A percentile compares a stretch with the other conserved stretches of the same genome.
Evolutionary conservation across 2,888 invertebrate genomes (phyloP).

Genomic region (Phrixothrix hirtus): DNA sequence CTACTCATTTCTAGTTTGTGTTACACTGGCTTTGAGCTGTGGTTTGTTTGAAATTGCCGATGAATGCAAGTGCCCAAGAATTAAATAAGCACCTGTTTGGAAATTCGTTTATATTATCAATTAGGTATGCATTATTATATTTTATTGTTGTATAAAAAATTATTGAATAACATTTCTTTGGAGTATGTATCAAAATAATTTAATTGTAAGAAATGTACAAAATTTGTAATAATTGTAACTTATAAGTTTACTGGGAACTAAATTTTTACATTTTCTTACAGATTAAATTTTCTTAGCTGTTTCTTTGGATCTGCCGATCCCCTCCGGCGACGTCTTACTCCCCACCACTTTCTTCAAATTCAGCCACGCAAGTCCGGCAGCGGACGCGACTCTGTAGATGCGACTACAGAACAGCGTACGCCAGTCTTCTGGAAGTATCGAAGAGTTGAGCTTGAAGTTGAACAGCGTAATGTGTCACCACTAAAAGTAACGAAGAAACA

Average conservation of each 20-base stretch:
- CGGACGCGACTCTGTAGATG: slow-evolving; percentile 23
- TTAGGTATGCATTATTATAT: neutral
- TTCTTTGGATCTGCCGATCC: slow-evolving; percentile 44
- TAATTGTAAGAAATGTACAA: too few species aligned
- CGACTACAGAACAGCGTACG: slow-evolving; percentile 17
- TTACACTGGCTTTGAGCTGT: slow-evolving; percentile 15
- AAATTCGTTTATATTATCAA: neutral
- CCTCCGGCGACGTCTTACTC: slow-evolving; percentile 46
- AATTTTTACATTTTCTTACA: too few species aligned
- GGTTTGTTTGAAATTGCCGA: slow-evolving; percentile 3
- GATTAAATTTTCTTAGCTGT: slow-evolving; percentile 36
- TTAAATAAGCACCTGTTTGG: slow-evolving; percentile 1
- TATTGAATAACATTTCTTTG: too few species aligned
- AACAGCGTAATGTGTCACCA: too few species aligned
- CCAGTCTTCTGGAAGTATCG: slow-evolving; percentile 15
- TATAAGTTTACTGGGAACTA: too few species aligned
- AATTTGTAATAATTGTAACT: too few species aligned
- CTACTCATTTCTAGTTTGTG: slow-evolving; percentile 15
- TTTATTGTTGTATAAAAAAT: slow-evolving; percentile 13
- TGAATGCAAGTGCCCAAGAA: slow-evolving; percentile 12
- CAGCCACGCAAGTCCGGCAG: slow-evolving; percentile 48
- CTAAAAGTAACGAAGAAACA: too few species aligned
- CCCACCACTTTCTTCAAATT: slow-evolving; percentile 46
- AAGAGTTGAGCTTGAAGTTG: too few species aligned
- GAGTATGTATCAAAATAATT: too few species aligned